Base-by-base conservation (phyloP, 37 sponge, comb jelly and placozoan genomes). In the Halichondria panicea region DNA sequence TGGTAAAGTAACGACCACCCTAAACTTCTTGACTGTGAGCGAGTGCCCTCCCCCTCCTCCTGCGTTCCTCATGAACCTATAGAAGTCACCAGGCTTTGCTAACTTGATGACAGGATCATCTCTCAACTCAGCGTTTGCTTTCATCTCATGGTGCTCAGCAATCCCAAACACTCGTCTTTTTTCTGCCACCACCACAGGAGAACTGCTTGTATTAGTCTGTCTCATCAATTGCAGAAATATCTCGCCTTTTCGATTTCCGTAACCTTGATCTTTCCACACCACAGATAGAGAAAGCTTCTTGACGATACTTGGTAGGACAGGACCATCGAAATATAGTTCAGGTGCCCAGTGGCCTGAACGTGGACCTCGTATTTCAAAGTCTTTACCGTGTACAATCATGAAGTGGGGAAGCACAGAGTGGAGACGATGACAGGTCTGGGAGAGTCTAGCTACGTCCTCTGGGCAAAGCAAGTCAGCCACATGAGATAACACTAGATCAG, bases 121-220 rank as follows among this genome's bases (percentile, higher is more conserved):
- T 3, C 9, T 24, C 38, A 82, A 56, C 46, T 66, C 75, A 18
- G 59, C 64, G 37, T 5, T 77, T 13, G 32, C 64, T 0, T 18
- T 52, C 3, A 58, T 63, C 60, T 62, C 46, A 2, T 74, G 4
- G 65, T 82, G 83, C 13, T 39, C 27, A 9, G 83, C 83, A 1
- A 82, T 40, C 0, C 83, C 83, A 50, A 82, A 34, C 3, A 46
- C 19, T 7, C 22, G 21, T 0, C 43, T 37, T 37, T 63, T 60
- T 37, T 77, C 85, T 2, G 72, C 85, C 52, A 84, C 72, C 0
- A 45, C 28, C n/a, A n/a, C n/a, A n/a, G n/a, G n/a, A n/a, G n/a
- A n/a, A n/a, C n/a, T n/a, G n/a, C n/a, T n/a, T n/a, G n/a, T n/a
- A n/a, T n/a, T n/a, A n/a, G n/a, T n/a, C n/a, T n/a, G 52, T 48